Base-by-base conservation (phyloP, 2,888 invertebrate genomes). In the Watsonalla binaria region DNA sequence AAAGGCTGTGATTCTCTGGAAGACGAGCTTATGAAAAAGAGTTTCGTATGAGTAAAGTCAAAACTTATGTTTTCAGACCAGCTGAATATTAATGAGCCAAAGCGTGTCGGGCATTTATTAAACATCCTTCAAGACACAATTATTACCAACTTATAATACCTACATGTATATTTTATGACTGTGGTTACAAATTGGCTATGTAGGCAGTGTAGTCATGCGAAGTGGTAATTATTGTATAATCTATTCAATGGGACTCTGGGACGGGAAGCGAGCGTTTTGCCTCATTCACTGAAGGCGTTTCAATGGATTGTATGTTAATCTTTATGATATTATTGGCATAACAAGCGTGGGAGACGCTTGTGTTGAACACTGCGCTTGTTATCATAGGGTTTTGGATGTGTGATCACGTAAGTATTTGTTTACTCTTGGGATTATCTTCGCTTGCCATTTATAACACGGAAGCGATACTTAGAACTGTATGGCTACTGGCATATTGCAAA, bases 231-330 rank as follows among this genome's bases (percentile, higher is more conserved):
- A 68, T 71, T 69, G 55, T 55, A 61, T 62, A 68, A 72, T 63
- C 58, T 57, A 54, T 55, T 55, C 51, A 53, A 55, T 55, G 15
- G 56, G 61, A 61, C 61, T 63, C 57, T 58, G 58, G 60, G 59
- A 72, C 76, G 68, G 84, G 84, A 83, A 84, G 82, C 70, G 69
- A 76, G 63, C 74, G 70, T 74, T 84, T 84, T 80, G 81, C 76
- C 74, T 75, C 76, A 76, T 74, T 78, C 72, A 72, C 59, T 63
- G 74, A 72, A 77, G 80, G 80, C 78, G 78, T 74, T 60, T 64
- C 66, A 72, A 70, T 68, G 78, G 68, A 87, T 87, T 87, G 87
- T 88, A 86, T 87, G 86, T 63, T 81, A 88, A 88, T 86, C 65
- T 71, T 61, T 66, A 71, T 70, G 68, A 72, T 72, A 80, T 75